Evolutionary conservation across 2,888 invertebrate species (phyloP).

Genomic region (Tenthredo amoena): DNA sequence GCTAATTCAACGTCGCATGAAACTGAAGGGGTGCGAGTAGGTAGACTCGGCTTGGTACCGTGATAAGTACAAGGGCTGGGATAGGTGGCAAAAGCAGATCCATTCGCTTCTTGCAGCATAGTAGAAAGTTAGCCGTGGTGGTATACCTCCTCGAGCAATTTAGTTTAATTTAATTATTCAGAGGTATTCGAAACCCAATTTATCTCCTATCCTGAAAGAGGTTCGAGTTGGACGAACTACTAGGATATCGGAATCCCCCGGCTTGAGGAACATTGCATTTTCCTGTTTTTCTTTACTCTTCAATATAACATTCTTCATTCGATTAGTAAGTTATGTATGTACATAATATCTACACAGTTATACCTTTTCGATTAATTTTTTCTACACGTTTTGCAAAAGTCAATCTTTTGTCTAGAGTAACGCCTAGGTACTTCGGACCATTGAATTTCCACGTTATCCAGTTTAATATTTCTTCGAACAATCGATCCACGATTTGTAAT

Average conservation of each 20-base stretch:
- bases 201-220: conserved; percentile 35
- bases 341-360: no score
- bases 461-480: no score
- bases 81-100: conserved; percentile 56
- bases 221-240: not conserved
- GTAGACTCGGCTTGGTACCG: conserved; percentile 38
- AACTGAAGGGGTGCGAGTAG: conserved; percentile 47
- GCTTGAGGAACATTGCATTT: not conserved
- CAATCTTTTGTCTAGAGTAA: no score
- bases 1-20: conserved; percentile 59
- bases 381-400: no score
- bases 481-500: no score
- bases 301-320: no score
- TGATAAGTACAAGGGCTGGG: conserved; percentile 60
- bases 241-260: not conserved
- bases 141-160: conserved; percentile 51
- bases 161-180: conserved; percentile 62
- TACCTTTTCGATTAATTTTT: no score
- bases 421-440: no score
- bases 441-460: no score
- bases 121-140: not conserved
- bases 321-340: no score
- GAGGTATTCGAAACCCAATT: conserved; percentile 49
- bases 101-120: conserved; percentile 61
- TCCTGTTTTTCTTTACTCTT: not conserved